Conservation (phyloP, 2,888 invertebrate genomes). For the Synergus japonicus region DNA sequence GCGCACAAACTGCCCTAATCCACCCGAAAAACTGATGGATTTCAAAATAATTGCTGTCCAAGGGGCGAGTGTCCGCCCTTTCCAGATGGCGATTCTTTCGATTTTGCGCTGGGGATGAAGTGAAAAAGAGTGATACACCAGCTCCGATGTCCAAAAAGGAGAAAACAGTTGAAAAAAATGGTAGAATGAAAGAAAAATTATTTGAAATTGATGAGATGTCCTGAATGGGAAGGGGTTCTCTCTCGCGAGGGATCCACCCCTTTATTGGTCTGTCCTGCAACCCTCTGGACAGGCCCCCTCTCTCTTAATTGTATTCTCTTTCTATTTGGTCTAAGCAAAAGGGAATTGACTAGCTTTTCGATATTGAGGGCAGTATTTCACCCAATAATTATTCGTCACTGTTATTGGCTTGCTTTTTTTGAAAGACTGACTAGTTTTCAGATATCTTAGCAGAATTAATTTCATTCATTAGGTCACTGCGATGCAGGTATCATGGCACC, state of each 20-base stretch:
- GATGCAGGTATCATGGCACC: slow-evolving; percentile 57
- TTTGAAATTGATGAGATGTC: slow-evolving; percentile 53
- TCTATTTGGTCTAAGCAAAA: background rate
- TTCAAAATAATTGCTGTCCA: slow-evolving; percentile 72
- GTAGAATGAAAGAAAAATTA: slow-evolving; percentile 46
- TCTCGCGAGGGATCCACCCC: slow-evolving; percentile 52
- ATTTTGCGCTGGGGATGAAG: slow-evolving; percentile 30
- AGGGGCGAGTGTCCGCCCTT: slow-evolving; percentile 52
- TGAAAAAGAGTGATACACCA: slow-evolving; percentile 48
- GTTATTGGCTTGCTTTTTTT: background rate
- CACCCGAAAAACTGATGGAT: slow-evolving; percentile 70
- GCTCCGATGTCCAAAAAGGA: slow-evolving; percentile 19
- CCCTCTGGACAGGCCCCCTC: slow-evolving; percentile 39
- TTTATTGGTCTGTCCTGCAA: slow-evolving; percentile 43
- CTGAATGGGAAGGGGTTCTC: slow-evolving; percentile 50
- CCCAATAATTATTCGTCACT: background rate
- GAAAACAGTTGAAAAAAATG: slow-evolving; percentile 44
- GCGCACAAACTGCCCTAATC: slow-evolving; percentile 64
- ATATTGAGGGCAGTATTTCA: background rate
- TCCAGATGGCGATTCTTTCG: slow-evolving; percentile 55
- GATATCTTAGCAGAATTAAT: background rate
- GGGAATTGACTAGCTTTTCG: background rate
- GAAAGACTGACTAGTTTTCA: background rate
- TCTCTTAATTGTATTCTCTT: slow-evolving; percentile 37
- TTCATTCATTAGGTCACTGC: slow-evolving; percentile 52